phyloP scores from a whole-genome alignment of 2,113 vertebrate species.

The Dasyornis broadbenti region DNA sequence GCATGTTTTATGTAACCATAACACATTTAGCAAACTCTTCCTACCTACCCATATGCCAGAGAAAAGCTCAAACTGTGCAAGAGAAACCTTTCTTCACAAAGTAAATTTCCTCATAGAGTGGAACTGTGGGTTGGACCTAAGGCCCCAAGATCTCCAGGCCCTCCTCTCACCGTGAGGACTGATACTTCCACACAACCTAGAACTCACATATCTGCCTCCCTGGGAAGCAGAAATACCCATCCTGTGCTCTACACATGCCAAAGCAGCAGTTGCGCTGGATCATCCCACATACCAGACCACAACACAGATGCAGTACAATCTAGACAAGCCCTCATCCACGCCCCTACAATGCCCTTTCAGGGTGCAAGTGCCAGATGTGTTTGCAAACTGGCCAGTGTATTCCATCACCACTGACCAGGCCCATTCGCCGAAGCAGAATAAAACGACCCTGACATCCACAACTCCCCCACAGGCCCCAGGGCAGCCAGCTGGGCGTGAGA shows the following conservation, averaged over 20 bases:
- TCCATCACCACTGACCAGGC: too few relatives aligned
- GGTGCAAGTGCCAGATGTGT: not conserved
- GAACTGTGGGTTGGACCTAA: not conserved
- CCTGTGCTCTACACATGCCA: not conserved
- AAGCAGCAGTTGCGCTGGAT: not conserved
- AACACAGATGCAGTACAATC: not conserved
- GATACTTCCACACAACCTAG: not conserved
- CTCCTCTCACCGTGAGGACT: rapidly evolving
- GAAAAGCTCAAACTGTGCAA: slow-evolving; percentile 23
- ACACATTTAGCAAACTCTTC: slow-evolving; percentile 53
- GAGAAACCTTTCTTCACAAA: slow-evolving; percentile 24
- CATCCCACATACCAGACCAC: not conserved
- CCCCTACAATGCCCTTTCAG: not conserved
- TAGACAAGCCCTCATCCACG: not conserved
- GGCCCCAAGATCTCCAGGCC: not conserved
- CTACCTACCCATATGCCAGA: slow-evolving; percentile 54
- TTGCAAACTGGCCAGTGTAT: not conserved
- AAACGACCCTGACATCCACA: not conserved
- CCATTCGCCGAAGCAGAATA: not conserved
- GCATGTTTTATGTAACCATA: slow-evolving; percentile 48
- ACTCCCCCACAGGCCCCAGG: not conserved
- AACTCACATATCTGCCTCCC: not conserved
- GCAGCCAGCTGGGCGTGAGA: not conserved
- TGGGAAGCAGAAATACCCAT: not conserved
- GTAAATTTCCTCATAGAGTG: not conserved